Conservation (phyloP, 2,888 invertebrate genomes). For the Blastobasis lacticolella region DNA sequence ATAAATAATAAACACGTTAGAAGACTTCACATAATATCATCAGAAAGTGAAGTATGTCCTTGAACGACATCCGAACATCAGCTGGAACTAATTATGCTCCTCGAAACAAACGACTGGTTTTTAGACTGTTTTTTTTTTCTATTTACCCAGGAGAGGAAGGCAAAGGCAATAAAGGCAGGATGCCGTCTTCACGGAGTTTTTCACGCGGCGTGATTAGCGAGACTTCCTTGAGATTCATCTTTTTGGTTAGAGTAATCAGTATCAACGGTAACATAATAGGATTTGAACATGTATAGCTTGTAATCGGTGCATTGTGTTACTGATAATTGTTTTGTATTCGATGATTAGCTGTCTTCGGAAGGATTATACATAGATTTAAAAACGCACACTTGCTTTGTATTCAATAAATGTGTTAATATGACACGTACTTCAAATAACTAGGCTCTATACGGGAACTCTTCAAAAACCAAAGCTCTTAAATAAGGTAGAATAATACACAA, state of each 20-base stretch:
- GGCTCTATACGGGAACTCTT: too few species aligned
- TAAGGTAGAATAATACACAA: too few species aligned
- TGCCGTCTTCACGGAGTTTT: slow-evolving; percentile 61
- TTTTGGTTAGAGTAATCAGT: background rate
- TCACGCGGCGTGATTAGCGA: slow-evolving; percentile 50
- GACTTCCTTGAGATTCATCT: slow-evolving; percentile 46
- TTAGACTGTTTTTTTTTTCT: slow-evolving; percentile 31
- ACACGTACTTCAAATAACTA: too few species aligned
- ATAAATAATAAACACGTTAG: too few species aligned
- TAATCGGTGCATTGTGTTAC: too few species aligned
- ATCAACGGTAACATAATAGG: background rate
- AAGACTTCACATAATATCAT: slow-evolving; percentile 17
- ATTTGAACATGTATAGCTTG: background rate
- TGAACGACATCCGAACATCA: slow-evolving; percentile 65
- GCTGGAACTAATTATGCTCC: slow-evolving; percentile 60
- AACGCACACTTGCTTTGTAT: too few species aligned
- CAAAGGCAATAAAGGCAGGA: slow-evolving; percentile 55
- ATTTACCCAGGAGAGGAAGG: slow-evolving; percentile 45
- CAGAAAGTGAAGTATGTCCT: slow-evolving; percentile 60
- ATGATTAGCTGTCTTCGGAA: background rate
- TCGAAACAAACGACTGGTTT: slow-evolving; percentile 26
- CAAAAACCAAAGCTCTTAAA: too few species aligned
- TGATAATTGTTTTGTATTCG: background rate
- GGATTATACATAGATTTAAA: too few species aligned
- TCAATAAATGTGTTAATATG: too few species aligned